These are phyloP conservation scores for Lasioglossum oenotherae DNA, from an alignment of 2,888 invertebrate genomes.

Conservation along the genomic window DNA sequence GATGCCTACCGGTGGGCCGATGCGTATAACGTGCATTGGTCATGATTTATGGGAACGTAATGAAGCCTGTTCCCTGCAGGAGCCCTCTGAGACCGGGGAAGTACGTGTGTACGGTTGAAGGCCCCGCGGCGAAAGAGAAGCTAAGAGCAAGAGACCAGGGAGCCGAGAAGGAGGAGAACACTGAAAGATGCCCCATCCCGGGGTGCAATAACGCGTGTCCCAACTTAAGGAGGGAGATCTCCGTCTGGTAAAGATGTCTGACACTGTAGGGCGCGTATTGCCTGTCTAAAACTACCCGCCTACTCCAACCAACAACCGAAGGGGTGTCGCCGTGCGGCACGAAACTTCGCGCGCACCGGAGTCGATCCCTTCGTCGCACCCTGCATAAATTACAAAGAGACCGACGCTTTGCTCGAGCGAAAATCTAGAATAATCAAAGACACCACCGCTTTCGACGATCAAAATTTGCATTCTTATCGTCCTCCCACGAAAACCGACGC, in stretches of 20 bases:
- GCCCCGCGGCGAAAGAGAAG: conserved; percentile 12
- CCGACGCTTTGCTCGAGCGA: too few relatives aligned
- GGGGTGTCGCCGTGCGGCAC: not conserved
- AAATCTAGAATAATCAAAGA: conserved; percentile 22
- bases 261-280: conserved; percentile 39
- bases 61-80: conserved; percentile 73
- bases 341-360: conserved; percentile 9
- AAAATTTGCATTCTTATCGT: conserved; percentile 39
- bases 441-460: conserved; percentile 12
- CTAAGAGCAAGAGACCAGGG: not conserved
- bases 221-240: conserved; percentile 33
- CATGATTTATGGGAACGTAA: conserved; percentile 75
- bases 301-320: conserved; percentile 1
- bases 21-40: conserved; percentile 61
- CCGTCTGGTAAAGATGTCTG: conserved; percentile 47
- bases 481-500: not conserved
- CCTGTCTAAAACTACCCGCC: conserved; percentile 22
- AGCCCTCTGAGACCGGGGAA: conserved; percentile 53
- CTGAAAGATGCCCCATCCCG: conserved; percentile 36
- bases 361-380: not conserved
- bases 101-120: conserved; percentile 47
- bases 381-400: conserved; percentile 9
- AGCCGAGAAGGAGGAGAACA: conserved; percentile 13
- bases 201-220: conserved; percentile 65
- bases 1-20: conserved; percentile 55